Evolutionary conservation across 2,113 vertebrate genomes (phyloP).

Genomic region (Heloderma charlesbogerti): DNA sequence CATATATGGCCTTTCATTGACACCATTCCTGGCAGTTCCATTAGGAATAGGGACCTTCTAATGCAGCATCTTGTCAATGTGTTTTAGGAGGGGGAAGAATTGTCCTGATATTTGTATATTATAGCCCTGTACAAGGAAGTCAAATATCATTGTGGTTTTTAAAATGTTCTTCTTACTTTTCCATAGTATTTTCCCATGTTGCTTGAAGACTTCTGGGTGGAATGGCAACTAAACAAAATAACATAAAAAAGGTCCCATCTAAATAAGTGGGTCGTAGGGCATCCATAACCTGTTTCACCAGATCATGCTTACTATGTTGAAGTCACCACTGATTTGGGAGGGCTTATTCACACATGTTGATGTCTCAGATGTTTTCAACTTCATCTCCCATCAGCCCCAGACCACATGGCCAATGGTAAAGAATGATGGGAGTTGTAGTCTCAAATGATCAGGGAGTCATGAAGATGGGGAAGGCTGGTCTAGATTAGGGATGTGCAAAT

Average conservation of each 20-base stretch:
- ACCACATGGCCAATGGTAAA: not conserved
- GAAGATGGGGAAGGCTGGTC: too few species aligned
- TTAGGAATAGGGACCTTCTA: constrained; percentile 21
- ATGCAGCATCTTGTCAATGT: constrained; percentile 22
- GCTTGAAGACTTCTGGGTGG: not conserved
- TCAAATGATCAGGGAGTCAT: too few species aligned
- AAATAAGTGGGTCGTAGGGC: not conserved
- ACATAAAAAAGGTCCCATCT: not conserved
- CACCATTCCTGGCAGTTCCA: constrained; percentile 8
- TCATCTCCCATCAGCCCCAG: not conserved
- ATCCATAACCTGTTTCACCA: not conserved
- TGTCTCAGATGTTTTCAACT: not conserved
- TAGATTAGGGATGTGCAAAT: too few species aligned
- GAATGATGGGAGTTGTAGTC: not conserved
- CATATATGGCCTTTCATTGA: constrained; percentile 16
- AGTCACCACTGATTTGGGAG: not conserved
- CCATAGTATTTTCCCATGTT: not conserved
- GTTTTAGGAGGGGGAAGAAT: not conserved
- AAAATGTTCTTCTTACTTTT: not conserved
- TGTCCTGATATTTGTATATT: not conserved
- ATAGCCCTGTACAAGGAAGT: not conserved
- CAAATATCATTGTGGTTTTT: not conserved
- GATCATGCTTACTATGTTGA: not conserved
- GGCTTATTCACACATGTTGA: not conserved
- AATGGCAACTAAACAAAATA: not conserved